A percentile compares a stretch with the other conserved stretches of the same genome.
Evolutionary conservation across 2,113 vertebrate species (phyloP).

Genomic region (Zeus faber): DNA sequence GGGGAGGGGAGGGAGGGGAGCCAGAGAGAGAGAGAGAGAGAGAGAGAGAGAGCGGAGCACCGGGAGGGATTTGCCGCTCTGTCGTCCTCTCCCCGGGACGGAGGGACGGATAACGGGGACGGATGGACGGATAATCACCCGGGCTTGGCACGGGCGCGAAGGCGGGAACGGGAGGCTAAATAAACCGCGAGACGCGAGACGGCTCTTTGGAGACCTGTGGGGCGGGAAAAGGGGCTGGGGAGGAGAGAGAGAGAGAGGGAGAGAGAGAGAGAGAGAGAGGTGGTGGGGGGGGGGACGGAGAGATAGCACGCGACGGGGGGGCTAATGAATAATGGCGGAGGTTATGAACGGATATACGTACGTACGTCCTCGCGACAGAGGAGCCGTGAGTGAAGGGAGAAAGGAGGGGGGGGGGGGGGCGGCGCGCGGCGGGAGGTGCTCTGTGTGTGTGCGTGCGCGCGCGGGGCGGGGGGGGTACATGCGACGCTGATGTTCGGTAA

Average conservation of each 20-base stretch:
- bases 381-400: slow-evolving; percentile 14
- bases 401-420: slow-evolving; percentile 2
- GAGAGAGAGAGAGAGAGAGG: neutral
- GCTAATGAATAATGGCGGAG: slow-evolving; percentile 55
- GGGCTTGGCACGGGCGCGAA: slow-evolving; percentile 59
- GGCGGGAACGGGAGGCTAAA: slow-evolving; percentile 29
- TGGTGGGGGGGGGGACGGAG: slow-evolving; percentile 2
- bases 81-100: slow-evolving; percentile 28
- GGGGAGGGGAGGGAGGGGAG: slow-evolving; percentile 18
- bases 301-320: slow-evolving; percentile 1
- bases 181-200: slow-evolving; percentile 35
- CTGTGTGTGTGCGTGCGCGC: too few species aligned
- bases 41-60: slow-evolving; percentile 46
- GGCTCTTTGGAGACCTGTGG: slow-evolving; percentile 31
- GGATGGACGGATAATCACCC: slow-evolving; percentile 63
- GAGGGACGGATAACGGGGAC: slow-evolving; percentile 8
- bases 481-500: slow-evolving; percentile 37
- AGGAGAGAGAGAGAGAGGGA: neutral
- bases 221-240: slow-evolving; percentile 2
- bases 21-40: slow-evolving; percentile 27
- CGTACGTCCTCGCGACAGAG: slow-evolving; percentile 38
- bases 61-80: slow-evolving; percentile 64
- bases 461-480: slow-evolving; percentile 19
- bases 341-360: slow-evolving; percentile 55
- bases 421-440: slow-evolving; percentile 4